Evolutionary conservation across 1,140 invertebrate genomes (phyloP).

Genomic region (Anthonomus grandis): DNA sequence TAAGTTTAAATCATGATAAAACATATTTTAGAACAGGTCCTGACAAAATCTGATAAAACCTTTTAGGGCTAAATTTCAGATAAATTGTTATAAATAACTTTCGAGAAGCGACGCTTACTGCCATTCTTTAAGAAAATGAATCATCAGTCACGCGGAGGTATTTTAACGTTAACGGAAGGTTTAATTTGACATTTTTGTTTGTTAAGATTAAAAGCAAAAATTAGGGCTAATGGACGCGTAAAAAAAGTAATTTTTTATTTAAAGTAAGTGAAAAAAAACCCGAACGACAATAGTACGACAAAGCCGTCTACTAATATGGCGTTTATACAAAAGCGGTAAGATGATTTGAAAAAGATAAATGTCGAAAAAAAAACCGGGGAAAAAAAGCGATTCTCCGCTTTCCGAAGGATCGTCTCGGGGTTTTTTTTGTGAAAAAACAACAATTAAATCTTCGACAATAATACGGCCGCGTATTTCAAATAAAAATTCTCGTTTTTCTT

Average conservation of each 20-base stretch:
- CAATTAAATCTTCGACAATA: conserved; percentile 8
- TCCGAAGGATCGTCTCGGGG: neutral
- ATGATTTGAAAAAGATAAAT: conserved; percentile 21
- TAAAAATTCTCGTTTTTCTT: too few species aligned
- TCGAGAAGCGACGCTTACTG: neutral
- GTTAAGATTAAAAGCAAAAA: neutral
- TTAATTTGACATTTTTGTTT: neutral
- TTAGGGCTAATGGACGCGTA: conserved; percentile 2
- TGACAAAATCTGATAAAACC: conserved; percentile 26
- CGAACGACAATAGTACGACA: conserved; percentile 4
- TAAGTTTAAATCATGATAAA: conserved; percentile 28
- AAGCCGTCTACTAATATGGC: conserved; percentile 14
- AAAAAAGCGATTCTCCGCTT: neutral
- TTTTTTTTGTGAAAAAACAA: conserved; percentile 1
- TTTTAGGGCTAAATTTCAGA: conserved; percentile 19
- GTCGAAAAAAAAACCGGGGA: conserved; percentile 7
- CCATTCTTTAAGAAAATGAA: neutral
- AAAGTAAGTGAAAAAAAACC: conserved; percentile 7
- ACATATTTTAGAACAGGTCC: conserved; percentile 20
- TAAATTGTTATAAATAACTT: conserved; percentile 24
- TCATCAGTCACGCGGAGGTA: conserved; percentile 5
- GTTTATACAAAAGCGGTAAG: conserved; percentile 17
- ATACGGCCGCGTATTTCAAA: neutral
- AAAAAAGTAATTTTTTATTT: conserved; percentile 16
- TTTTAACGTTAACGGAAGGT: neutral